Evolutionary conservation across 2,113 vertebrate genomes (phyloP).

Genomic region (Stictonetta naevosa): DNA sequence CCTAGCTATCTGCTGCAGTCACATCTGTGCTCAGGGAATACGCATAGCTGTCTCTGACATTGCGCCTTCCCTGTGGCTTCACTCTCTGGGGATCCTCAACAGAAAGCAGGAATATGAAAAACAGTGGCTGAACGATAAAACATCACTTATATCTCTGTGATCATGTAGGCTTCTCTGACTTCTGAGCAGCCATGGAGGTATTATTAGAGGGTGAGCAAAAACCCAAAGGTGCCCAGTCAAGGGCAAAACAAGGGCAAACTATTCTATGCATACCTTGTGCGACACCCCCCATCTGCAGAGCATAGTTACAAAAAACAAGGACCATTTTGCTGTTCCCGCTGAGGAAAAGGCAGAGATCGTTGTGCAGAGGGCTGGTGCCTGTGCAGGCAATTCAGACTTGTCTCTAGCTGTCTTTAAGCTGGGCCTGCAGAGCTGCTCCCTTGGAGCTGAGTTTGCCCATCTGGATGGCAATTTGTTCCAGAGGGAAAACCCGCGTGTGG

Average conservation of each 20-base stretch:
- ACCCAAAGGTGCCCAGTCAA: background rate
- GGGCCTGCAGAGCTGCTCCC: background rate
- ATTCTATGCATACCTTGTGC: background rate
- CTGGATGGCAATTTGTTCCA: background rate
- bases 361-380: background rate
- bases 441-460: background rate
- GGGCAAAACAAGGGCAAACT: background rate
- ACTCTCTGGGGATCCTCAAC: background rate
- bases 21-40: background rate
- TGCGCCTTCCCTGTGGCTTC: background rate
- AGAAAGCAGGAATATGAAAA: background rate
- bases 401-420: background rate
- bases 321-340: background rate
- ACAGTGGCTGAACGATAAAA: background rate
- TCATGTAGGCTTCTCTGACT: background rate
- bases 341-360: background rate
- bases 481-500: background rate
- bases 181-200: background rate
- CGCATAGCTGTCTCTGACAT: background rate
- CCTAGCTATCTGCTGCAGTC: background rate
- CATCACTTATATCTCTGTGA: background rate
- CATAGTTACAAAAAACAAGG: background rate
- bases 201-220: background rate
- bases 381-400: rapidly evolving
- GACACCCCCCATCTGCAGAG: rapidly evolving